phyloP scores from a whole-genome alignment of 2,113 vertebrate genomes.

The Neolamprologus hecqui region DNA sequence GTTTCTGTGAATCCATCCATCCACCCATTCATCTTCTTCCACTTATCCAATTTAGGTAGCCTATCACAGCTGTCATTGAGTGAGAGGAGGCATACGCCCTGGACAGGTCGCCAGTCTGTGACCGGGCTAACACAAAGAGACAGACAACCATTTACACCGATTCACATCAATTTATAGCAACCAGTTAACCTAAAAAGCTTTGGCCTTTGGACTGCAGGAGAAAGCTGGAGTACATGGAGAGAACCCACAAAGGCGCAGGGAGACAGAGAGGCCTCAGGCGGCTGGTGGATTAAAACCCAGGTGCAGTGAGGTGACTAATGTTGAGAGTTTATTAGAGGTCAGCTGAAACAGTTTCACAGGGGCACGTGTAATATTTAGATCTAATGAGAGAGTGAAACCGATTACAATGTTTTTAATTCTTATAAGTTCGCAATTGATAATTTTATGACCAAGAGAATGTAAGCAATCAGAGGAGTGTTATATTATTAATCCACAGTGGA shows the following conservation, averaged over 20 bases:
- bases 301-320: neutral
- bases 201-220: neutral
- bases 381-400: neutral
- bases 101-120: neutral
- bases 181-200: neutral
- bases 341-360: neutral
- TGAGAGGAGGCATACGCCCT: neutral
- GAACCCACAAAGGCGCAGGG: neutral
- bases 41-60: neutral
- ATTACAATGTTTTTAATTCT: neutral
- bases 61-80: neutral
- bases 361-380: neutral
- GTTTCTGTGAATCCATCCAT: neutral
- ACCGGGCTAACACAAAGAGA: neutral
- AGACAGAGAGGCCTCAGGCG: neutral
- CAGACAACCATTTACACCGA: neutral
- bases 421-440: neutral
- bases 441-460: neutral
- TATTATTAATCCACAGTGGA: conserved; percentile 25
- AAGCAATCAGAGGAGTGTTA: conserved; percentile 12
- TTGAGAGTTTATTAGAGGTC: neutral
- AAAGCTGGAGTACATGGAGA: neutral
- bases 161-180: neutral
- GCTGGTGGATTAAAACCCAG: neutral
- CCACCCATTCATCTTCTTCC: neutral